Conservation (phyloP, 2,888 invertebrate species). For the Epistrophella euchroma region DNA sequence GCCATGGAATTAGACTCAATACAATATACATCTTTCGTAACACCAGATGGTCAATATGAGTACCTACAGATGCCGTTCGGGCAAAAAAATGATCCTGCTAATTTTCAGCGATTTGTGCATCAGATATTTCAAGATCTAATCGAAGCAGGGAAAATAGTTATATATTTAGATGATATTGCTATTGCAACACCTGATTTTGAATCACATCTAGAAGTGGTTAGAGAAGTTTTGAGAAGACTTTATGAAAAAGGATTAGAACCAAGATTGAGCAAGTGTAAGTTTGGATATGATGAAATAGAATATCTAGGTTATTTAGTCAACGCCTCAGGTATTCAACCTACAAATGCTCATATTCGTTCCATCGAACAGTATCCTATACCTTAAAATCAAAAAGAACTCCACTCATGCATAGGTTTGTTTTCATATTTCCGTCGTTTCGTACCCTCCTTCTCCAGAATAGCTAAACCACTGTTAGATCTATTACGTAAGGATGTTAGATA, state of each 20-base stretch:
- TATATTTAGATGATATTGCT: slow-evolving; percentile 4
- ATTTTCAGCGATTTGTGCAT: slow-evolving; percentile 23
- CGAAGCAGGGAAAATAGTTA: slow-evolving; percentile 9
- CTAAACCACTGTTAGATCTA: background rate
- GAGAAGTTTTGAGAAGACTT: background rate
- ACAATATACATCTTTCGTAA: slow-evolving; percentile 55
- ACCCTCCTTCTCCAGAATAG: background rate
- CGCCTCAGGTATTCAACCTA: too few species aligned
- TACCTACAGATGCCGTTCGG: slow-evolving; percentile 31
- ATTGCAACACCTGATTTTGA: background rate
- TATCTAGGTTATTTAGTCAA: background rate
- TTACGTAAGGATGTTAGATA: background rate
- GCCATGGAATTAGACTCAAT: slow-evolving; percentile 67
- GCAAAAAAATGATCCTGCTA: slow-evolving; percentile 15
- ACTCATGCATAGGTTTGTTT: background rate
- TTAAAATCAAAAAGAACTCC: background rate
- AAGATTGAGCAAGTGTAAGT: background rate
- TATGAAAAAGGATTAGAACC: background rate
- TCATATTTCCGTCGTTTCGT: background rate
- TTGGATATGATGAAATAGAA: background rate
- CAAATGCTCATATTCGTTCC: too few species aligned
- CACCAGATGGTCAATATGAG: slow-evolving; percentile 33
- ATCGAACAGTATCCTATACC: too few species aligned
- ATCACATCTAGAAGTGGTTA: background rate
- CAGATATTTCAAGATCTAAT: slow-evolving; percentile 6